Percentiles rank a stretch among this genome's conserved stretches.
These are phyloP conservation scores for Mohoua ochrocephala DNA, from an alignment of 2,113 vertebrate genomes.

Conservation along the genomic window DNA sequence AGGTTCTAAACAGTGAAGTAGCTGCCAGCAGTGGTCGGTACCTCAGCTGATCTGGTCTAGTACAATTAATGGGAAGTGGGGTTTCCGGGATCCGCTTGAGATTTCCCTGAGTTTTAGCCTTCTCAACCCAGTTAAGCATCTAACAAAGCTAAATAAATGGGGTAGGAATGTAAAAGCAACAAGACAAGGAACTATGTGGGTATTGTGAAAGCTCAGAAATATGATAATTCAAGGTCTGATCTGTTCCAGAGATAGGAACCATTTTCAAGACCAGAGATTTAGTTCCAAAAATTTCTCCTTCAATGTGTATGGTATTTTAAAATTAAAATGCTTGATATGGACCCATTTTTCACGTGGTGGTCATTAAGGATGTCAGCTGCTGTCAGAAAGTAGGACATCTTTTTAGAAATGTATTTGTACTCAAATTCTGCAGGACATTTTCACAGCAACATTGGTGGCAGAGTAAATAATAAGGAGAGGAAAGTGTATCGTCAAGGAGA, in stretches of 20 bases:
- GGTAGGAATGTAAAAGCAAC: background rate
- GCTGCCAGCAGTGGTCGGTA: background rate
- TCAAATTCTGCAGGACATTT: background rate
- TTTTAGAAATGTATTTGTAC: background rate
- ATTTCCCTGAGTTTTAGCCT: background rate
- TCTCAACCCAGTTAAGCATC: background rate
- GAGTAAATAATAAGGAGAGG: background rate
- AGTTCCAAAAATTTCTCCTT: background rate
- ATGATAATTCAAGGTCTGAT: background rate
- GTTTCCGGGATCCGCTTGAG: background rate
- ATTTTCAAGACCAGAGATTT: background rate
- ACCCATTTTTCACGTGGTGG: background rate
- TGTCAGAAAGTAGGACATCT: background rate
- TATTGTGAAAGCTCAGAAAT: background rate
- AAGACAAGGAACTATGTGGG: background rate
- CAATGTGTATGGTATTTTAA: background rate
- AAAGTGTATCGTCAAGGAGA: background rate
- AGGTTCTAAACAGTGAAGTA: background rate
- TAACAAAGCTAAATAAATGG: background rate
- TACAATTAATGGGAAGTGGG: background rate
- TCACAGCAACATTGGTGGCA: background rate
- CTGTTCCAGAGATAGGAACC: background rate
- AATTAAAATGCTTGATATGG: background rate
- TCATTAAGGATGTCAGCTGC: background rate
- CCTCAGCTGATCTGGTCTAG: background rate